These are phyloP conservation scores for Ianthella basta DNA, from an alignment of 37 sponge, comb jelly and placozoan species.

Conservation along the genomic window DNA sequence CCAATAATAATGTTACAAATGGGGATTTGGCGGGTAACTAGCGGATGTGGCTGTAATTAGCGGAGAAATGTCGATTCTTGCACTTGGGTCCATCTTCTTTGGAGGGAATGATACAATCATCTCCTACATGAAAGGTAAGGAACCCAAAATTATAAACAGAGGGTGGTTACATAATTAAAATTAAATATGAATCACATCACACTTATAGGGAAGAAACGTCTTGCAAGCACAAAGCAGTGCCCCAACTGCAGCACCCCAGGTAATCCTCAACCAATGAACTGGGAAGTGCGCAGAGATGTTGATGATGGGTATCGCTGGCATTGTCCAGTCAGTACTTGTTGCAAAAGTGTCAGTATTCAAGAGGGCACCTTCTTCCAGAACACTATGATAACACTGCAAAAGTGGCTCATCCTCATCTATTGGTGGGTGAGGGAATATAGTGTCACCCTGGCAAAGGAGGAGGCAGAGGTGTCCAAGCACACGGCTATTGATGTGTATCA, in stretches of 20 bases:
- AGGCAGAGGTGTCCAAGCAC: conserved; percentile 36
- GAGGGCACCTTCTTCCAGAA: conserved; percentile 56
- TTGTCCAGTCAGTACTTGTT: conserved; percentile 35
- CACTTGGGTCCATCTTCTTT: no score
- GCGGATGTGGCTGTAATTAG: no score
- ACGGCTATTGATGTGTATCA: conserved; percentile 64
- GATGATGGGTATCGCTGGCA: conserved; percentile 46
- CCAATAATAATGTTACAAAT: no score
- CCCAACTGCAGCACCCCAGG: neutral
- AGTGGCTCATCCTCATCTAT: conserved; percentile 60
- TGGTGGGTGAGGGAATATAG: conserved; percentile 53
- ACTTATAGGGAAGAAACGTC: neutral
- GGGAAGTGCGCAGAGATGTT: conserved; percentile 20
- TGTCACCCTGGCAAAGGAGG: conserved; percentile 40
- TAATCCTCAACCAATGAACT: neutral
- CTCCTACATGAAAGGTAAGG: no score
- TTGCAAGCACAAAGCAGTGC: neutral
- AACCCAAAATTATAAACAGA: no score
- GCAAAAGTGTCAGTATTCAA: conserved; percentile 43
- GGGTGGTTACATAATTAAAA: no score
- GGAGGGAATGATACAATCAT: no score
- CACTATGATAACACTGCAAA: conserved; percentile 59
- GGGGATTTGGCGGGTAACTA: no score
- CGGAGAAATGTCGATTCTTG: no score
- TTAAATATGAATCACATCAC: no score